Conservation (phyloP, 2,888 invertebrate genomes). For the Cataglyphis livida region DNA sequence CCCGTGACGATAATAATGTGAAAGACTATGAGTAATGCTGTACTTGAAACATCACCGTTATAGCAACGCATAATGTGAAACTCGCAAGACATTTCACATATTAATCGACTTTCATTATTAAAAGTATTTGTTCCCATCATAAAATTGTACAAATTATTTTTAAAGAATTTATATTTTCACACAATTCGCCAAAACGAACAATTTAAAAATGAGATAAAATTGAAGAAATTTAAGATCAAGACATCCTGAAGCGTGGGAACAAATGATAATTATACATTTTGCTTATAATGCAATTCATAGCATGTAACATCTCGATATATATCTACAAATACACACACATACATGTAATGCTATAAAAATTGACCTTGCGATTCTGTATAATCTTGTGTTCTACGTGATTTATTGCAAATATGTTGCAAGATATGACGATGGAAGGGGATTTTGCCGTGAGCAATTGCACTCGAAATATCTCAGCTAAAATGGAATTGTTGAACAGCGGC, state of each 20-base stretch:
- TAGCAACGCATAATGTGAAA: background rate
- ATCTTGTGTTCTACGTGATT: background rate
- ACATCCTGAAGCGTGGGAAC: background rate
- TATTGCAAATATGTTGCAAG: conserved; percentile 37
- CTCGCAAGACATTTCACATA: conserved; percentile 8
- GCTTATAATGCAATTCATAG: background rate
- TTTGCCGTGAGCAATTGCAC: conserved; percentile 38
- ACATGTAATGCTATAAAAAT: background rate
- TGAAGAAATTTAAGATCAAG: background rate
- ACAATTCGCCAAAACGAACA: background rate
- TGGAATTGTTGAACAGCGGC: conserved; percentile 45
- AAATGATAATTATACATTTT: background rate
- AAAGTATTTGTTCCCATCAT: background rate
- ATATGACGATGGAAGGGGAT: conserved; percentile 17
- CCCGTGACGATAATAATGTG: conserved; percentile 43
- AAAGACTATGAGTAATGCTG: conserved; percentile 44
- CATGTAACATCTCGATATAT: background rate
- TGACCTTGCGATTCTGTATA: background rate
- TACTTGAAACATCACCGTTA: conserved; percentile 46
- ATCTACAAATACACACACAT: background rate
- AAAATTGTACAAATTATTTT: background rate
- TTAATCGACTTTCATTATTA: conserved; percentile 26
- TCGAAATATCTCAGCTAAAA: conserved; percentile 45
- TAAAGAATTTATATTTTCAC: background rate
- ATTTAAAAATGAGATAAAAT: background rate